Evolutionary conservation across 1,140 invertebrate species (phyloP).

Genomic region (Papilio helenus): DNA sequence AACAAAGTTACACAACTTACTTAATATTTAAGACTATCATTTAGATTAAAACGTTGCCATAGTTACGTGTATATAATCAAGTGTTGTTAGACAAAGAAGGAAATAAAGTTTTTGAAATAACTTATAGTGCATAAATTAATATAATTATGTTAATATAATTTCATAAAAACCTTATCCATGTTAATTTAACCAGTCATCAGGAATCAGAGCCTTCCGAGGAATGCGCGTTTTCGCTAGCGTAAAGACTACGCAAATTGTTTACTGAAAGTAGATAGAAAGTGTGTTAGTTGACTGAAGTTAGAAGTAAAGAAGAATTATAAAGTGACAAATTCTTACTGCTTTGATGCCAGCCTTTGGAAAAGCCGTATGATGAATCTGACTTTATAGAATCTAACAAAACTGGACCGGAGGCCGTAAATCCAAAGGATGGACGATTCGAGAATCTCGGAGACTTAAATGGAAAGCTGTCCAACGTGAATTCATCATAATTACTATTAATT

Average conservation of each 20-base stretch:
- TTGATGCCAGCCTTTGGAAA: conserved; percentile 82
- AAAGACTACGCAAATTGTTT: conserved; percentile 79
- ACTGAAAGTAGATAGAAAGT: conserved; percentile 75
- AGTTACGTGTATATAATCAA: too few species aligned
- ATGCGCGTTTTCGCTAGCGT: conserved; percentile 50
- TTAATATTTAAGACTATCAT: too few species aligned
- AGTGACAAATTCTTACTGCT: conserved; percentile 77
- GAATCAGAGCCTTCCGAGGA: conserved; percentile 50
- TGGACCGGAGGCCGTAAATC: conserved; percentile 63
- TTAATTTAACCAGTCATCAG: conserved; percentile 49
- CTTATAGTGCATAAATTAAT: too few species aligned
- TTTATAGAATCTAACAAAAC: conserved; percentile 58
- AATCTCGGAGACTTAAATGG: conserved; percentile 85
- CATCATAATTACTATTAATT: conserved; percentile 50
- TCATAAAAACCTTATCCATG: conserved; percentile 56
- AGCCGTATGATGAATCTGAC: conserved; percentile 70
- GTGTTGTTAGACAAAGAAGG: too few species aligned
- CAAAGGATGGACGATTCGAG: conserved; percentile 83
- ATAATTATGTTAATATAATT: conserved; percentile 45
- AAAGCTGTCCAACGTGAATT: conserved; percentile 58
- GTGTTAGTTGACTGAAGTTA: conserved; percentile 36
- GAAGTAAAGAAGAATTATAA: not conserved
- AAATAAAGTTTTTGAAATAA: not conserved
- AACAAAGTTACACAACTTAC: too few species aligned
- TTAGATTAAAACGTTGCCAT: too few species aligned